phyloP scores from a whole-genome alignment of 2,113 vertebrate genomes.

The Anser brachyrhynchus region DNA sequence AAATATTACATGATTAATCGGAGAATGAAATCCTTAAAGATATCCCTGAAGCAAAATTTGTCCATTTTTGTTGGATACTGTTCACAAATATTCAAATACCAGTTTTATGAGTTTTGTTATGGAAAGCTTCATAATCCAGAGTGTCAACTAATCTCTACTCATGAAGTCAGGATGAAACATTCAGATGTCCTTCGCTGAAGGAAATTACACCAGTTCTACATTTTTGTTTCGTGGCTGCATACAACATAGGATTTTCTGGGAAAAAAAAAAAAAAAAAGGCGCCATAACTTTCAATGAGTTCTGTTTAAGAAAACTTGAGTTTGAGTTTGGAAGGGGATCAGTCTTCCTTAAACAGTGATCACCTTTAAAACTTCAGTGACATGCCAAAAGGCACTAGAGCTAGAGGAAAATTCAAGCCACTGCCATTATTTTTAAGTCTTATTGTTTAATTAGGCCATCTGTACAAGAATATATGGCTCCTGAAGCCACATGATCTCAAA shows the following conservation, averaged over 20 bases:
- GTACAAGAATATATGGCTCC: not conserved
- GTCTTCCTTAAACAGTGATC: not conserved
- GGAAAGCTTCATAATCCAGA: not conserved
- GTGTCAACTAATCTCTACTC: not conserved
- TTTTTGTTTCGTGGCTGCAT: not conserved
- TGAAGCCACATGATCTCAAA: not conserved
- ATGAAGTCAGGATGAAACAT: not conserved
- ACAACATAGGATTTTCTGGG: fast-evolving
- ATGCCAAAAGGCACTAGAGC: not conserved
- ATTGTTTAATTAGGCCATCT: not conserved
- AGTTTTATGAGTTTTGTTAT: not conserved
- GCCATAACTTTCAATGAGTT: not conserved
- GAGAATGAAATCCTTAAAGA: not conserved
- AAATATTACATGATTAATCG: not conserved
- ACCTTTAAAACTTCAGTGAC: not conserved
- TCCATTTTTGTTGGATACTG: fast-evolving
- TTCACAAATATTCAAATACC: not conserved
- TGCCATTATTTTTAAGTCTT: not conserved
- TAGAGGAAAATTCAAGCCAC: not conserved
- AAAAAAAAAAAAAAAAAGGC: fast-evolving
- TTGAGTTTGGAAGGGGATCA: not conserved
- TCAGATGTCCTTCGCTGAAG: not conserved
- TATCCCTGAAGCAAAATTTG: conserved; percentile 4
- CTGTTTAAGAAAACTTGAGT: not conserved
- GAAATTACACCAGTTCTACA: not conserved